Percentiles rank a stretch among this genome's conserved stretches.
phyloP scores from a whole-genome alignment of 2,113 vertebrate genomes.

The Ardeotis arabs region DNA sequence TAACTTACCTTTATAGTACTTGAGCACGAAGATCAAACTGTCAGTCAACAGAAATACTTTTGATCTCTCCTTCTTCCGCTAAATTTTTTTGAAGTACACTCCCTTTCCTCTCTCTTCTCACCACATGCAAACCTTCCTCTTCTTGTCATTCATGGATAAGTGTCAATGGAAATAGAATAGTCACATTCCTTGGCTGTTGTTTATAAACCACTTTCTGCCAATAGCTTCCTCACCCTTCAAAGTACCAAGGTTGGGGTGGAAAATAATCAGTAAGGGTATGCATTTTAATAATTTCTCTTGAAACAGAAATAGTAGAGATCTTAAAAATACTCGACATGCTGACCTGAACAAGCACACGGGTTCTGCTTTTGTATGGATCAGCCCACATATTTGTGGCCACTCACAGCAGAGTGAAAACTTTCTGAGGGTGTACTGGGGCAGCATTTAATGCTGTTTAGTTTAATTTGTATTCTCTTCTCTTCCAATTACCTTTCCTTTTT shows the following conservation, averaged over 20 bases:
- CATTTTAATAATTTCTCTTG: background rate
- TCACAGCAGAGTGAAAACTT: background rate
- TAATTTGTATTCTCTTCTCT: background rate
- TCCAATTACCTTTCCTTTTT: background rate
- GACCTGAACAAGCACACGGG: background rate
- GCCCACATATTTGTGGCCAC: background rate
- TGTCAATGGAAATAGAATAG: background rate
- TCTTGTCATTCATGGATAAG: background rate
- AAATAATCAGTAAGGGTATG: background rate
- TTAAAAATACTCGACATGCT: background rate
- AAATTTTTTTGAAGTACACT: background rate
- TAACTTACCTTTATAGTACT: background rate
- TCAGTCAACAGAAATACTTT: background rate
- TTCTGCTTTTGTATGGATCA: background rate
- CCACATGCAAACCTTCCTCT: background rate
- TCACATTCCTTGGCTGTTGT: background rate
- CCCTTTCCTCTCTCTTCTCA: background rate
- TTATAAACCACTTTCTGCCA: background rate
- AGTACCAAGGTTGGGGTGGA: background rate
- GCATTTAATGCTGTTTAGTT: background rate
- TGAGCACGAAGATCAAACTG: background rate
- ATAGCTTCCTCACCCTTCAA: background rate
- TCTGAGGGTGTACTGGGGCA: background rate
- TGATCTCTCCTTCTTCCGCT: background rate
- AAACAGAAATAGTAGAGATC: background rate